Base-by-base conservation (phyloP, 92 coral and sea anemone species). In the Epizoanthus rinbou region DNA sequence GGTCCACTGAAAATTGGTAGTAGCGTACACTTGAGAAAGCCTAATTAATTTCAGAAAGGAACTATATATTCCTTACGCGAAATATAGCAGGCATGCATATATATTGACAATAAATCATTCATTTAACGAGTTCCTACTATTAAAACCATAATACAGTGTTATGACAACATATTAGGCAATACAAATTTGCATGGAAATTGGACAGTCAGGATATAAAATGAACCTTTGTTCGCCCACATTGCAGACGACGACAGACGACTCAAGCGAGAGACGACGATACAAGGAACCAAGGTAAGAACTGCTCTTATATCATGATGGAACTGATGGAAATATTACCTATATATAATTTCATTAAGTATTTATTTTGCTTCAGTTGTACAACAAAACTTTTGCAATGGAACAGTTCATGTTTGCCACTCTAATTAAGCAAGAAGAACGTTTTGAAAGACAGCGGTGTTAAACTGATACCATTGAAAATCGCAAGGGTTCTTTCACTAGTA, bases 111-210 rank as follows among this genome's bases (percentile, higher is more conserved):
- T 23, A 53, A 28, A 52, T 21, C 19, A 53, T 74, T 50, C 17
- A 74, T 74, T 74, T 74, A 74, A 54, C 80, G 80, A 50, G 80
- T 56, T 56, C 57, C 31, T 74, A 56, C 80, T 23, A 74, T 74
- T 74, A 56, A 74, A 53, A 28, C 80, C 64, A 25, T 74, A 74
- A 74, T 74, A 56, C 64, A 74, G 80, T 74, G 80, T 74, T 74
- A 74, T 74, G 64, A 74, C 56, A 74, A 56, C 80, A 56, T n/a
- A 57, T 56, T 53, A 74, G 11, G 4, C 11, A 74, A 63, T 52
- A 33, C 45, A 74, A 74, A 74, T 74, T 74, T 74, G 80, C 80
- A 74, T 74, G 47, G 80, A 74, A 74, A 74, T 74, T 74, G 80
- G 59, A 31, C 47, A 21, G 64, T 9, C 21, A 16, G 23, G 58